Conservation (phyloP, 2,888 invertebrate species). For the Cheiracanthium punctorium region DNA sequence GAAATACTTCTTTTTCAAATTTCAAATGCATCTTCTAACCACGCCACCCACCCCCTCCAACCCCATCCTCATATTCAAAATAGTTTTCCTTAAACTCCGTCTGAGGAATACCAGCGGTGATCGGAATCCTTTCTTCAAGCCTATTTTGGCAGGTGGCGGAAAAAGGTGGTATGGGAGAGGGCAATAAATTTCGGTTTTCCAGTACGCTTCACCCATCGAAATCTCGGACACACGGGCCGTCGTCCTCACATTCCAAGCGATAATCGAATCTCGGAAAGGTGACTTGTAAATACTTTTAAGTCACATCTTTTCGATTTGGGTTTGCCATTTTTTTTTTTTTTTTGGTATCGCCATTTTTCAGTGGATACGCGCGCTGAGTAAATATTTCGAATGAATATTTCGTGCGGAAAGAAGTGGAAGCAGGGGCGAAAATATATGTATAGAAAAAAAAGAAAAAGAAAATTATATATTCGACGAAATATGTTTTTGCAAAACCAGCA, state of each 20-base stretch:
- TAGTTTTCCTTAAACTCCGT: neutral
- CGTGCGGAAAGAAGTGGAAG: neutral
- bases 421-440: neutral
- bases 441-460: too few species aligned
- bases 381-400: neutral
- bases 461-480: neutral
- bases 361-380: neutral
- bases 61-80: neutral
- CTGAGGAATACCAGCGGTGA: neutral
- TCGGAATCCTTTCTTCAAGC: neutral
- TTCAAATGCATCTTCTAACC: neutral
- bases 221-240: slow-evolving; percentile 2
- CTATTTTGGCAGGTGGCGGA: neutral
- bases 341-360: neutral
- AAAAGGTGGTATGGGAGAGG: too few species aligned
- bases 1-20: too few species aligned
- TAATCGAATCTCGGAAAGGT: neutral
- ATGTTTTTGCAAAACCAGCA: neutral
- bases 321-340: too few species aligned
- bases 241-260: neutral
- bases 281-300: slow-evolving; percentile 4
- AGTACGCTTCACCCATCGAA: neutral
- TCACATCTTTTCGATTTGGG: slow-evolving; percentile 11
- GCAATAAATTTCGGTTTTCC: slow-evolving; percentile 11
- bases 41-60: too few species aligned